Evolutionary conservation across 2,113 vertebrate species (phyloP), one percentile per base, ranked within the genome.

Genomic region (Grallaria varia): DNA sequence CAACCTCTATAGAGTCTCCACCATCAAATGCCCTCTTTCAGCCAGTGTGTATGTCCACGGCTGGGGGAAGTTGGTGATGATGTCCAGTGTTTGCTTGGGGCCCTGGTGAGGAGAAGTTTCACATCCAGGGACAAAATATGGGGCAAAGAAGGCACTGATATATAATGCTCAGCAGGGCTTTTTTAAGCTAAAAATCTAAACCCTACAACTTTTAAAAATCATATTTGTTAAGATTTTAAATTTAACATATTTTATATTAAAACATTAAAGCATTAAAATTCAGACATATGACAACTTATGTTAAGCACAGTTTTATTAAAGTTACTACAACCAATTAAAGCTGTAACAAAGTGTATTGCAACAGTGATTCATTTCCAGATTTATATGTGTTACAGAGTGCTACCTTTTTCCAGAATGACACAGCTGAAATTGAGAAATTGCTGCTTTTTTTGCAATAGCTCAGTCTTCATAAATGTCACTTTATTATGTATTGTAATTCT

Each of bases 371-470:
- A 58, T 74, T 63, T 76, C 42, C 56, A 64, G 44, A 52, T 71
- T 84, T 92, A 47, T 78, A 87, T 1, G 19, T 71, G 27, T 75
- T 92, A 81, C 74, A 10, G 31, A 93, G 27, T 56, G 12, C 11
- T 89, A 95, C 69, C 37, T 95, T 89, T 64, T 68, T 23, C 40
- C 24, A 44, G 28, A 83, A 71, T 44, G 27, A 66, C 40, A 55
- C 8, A 92, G 63, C 15, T 39, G 63, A 94, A 85, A 76, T 7
- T 31, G 25, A 96, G 37, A 76, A 88, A 85, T 11, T 73, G 5
- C 4, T 83, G 27, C 19, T 49, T 68, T 77, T 60, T 63, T 95
- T 25, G 31, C 39, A 33, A n/a, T 22, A 81, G 35, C 30, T 77
- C 2, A 4, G 47, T 71, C 39, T 74, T 80, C 28, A 66, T 81